Evolutionary conservation across 2,888 invertebrate species (phyloP).

Genomic region (Nomada hirtipes): DNA sequence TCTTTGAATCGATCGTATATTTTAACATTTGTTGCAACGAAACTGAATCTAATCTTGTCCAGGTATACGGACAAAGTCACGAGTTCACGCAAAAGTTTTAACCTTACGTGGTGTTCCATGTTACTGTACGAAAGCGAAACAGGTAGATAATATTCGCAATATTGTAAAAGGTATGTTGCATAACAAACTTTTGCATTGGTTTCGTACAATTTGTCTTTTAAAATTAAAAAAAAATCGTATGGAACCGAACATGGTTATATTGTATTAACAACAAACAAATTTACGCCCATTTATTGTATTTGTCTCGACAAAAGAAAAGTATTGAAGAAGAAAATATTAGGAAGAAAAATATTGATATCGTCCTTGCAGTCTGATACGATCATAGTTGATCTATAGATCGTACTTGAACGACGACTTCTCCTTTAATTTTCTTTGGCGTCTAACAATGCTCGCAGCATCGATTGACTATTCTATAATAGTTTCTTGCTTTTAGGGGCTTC

Average conservation of each 20-base stretch:
- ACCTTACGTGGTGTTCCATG: background rate
- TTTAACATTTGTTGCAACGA: background rate
- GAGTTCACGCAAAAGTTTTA: background rate
- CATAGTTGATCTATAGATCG: slow-evolving; percentile 5
- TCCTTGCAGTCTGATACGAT: background rate
- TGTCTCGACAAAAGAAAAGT: background rate
- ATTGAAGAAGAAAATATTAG: no score
- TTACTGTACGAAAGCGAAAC: slow-evolving; percentile 10
- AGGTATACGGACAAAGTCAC: slow-evolving; percentile 1
- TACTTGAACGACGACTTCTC: slow-evolving; percentile 7
- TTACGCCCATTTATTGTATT: slow-evolving; percentile 27
- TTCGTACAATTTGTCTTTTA: background rate
- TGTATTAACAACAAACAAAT: background rate
- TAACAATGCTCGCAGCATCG: slow-evolving; percentile 11
- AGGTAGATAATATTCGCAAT: slow-evolving; percentile 7
- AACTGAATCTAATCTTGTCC: slow-evolving; percentile 22
- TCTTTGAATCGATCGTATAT: background rate
- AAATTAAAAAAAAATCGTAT: background rate
- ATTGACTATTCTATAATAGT: slow-evolving; percentile 15
- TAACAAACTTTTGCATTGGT: slow-evolving; percentile 10
- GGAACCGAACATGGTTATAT: background rate
- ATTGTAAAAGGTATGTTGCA: background rate
- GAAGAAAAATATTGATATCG: background rate
- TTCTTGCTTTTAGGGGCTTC: slow-evolving; percentile 35
- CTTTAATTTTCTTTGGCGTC: slow-evolving; percentile 5